Percentiles rank a stretch among this genome's conserved stretches.
Evolutionary conservation across 2,113 vertebrate species (phyloP).

Genomic region (Merops nubicus): DNA sequence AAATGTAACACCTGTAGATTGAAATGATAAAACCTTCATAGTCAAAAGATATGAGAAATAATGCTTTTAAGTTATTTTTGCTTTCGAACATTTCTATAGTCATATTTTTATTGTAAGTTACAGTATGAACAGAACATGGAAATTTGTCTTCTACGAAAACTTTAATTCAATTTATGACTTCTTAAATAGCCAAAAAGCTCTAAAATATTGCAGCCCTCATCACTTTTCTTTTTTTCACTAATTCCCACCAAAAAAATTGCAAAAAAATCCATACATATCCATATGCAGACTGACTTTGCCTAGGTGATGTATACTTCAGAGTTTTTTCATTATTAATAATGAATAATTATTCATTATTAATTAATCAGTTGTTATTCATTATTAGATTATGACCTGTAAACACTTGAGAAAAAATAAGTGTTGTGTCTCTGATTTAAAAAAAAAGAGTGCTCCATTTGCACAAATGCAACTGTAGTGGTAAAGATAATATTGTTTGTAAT

Average conservation of each 20-base stretch:
- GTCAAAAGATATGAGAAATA: neutral
- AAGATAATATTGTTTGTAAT: neutral
- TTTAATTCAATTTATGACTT: neutral
- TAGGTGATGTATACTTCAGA: neutral
- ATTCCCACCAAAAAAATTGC: neutral
- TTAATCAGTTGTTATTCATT: too few relatives aligned
- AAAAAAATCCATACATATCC: neutral
- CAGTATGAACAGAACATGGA: neutral
- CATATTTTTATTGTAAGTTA: neutral
- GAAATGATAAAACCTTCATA: neutral
- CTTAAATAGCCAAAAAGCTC: neutral
- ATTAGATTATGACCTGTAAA: neutral
- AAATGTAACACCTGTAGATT: neutral
- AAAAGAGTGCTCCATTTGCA: neutral
- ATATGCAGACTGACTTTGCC: neutral
- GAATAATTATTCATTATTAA: too few relatives aligned
- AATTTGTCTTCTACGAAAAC: neutral
- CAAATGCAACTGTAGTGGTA: neutral
- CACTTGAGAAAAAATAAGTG: neutral
- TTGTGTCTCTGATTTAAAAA: neutral
- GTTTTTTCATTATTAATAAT: neutral
- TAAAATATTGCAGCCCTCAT: neutral
- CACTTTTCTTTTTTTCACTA: neutral
- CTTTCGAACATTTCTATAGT: neutral
- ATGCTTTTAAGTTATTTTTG: neutral